These are phyloP conservation scores for Oeneis ivallda DNA, from an alignment of 2,888 invertebrate genomes.

Conservation along the genomic window DNA sequence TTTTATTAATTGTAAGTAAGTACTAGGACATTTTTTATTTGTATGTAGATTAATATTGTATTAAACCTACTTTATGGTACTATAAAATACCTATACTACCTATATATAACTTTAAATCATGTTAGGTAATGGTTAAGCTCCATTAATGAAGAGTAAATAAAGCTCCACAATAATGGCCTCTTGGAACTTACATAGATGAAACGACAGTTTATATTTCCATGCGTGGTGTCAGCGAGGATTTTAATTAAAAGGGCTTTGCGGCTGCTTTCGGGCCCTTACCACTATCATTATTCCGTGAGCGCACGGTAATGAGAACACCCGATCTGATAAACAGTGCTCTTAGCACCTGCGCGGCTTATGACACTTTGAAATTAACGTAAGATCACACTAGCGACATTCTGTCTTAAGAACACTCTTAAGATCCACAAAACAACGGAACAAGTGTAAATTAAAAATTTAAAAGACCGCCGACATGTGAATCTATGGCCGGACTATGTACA, in stretches of 20 bases:
- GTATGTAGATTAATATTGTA: too few species aligned
- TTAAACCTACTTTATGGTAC: neutral
- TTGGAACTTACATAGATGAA: neutral
- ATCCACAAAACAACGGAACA: too few species aligned
- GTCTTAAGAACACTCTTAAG: neutral
- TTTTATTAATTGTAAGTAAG: too few species aligned
- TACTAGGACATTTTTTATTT: too few species aligned
- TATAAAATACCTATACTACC: too few species aligned
- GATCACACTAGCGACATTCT: slow-evolving; percentile 7
- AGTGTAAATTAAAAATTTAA: too few species aligned
- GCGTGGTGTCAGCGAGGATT: slow-evolving; percentile 25
- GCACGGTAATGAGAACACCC: slow-evolving; percentile 22
- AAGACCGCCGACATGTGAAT: too few species aligned
- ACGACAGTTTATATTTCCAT: neutral
- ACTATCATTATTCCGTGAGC: slow-evolving; percentile 35
- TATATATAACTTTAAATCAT: too few species aligned
- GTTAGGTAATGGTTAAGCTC: too few species aligned
- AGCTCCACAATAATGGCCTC: neutral
- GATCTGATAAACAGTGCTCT: slow-evolving; percentile 28
- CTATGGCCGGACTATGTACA: too few species aligned
- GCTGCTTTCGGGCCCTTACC: slow-evolving; percentile 31
- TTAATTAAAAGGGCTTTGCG: slow-evolving; percentile 36
- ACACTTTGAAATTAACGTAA: neutral
- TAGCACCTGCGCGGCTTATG: slow-evolving; percentile 26
- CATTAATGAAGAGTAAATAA: neutral